Conservation (phyloP, 2,797 vertebrate genomes). For the Pangasius sanitwongsei region DNA sequence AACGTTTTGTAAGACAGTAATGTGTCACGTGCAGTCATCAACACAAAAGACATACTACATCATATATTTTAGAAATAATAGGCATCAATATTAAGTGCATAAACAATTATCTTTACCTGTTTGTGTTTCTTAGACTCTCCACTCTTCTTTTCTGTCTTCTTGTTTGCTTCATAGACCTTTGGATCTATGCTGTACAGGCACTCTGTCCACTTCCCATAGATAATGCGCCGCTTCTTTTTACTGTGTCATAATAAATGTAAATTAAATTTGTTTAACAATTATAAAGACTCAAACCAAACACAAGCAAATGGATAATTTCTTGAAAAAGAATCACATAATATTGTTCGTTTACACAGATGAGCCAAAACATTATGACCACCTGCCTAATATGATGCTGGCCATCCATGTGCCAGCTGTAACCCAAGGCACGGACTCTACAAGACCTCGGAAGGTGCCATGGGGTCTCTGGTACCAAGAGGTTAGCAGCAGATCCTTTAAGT, state of each 20-base stretch:
- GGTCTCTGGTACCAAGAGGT: background rate
- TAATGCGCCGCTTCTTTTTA: constrained; percentile 89
- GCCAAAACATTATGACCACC: background rate
- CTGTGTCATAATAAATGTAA: constrained; percentile 67
- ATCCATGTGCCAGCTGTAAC: background rate
- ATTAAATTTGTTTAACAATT: background rate
- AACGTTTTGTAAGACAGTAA: background rate
- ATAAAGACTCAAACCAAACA: background rate
- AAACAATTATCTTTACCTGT: constrained; percentile 70
- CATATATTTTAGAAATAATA: background rate
- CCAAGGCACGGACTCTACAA: background rate
- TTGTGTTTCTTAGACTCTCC: constrained; percentile 78
- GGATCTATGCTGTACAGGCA: constrained; percentile 91
- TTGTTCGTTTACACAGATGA: background rate
- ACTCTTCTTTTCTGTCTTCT: constrained; percentile 83
- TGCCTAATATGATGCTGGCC: background rate
- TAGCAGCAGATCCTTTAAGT: background rate
- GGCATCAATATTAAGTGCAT: background rate
- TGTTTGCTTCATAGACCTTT: constrained; percentile 79
- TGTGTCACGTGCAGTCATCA: background rate
- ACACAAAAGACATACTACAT: background rate
- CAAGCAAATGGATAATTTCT: background rate
- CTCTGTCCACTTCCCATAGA: constrained; percentile 99
- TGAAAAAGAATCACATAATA: background rate
- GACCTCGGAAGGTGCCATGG: background rate